Evolutionary conservation across 2,888 invertebrate species (phyloP).

Genomic region (Polia nebulosa): DNA sequence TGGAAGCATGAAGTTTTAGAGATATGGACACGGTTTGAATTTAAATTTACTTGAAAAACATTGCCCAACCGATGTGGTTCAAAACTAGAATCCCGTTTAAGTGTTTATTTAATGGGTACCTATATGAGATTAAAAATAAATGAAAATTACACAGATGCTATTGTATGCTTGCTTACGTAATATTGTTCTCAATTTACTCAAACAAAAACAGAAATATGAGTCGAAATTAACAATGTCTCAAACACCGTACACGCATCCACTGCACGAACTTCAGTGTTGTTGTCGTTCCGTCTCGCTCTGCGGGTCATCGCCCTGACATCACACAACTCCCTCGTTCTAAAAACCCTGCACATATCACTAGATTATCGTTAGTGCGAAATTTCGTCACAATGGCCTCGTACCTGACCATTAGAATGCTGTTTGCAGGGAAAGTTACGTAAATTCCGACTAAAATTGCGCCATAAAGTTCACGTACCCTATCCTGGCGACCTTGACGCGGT

Average conservation of each 20-base stretch:
- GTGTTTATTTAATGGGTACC: neutral
- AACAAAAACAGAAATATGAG: constrained; percentile 49
- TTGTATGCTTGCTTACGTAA: constrained; percentile 31
- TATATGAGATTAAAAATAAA: constrained; percentile 15
- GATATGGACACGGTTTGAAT: neutral
- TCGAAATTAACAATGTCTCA: constrained; percentile 63
- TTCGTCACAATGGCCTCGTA: constrained; percentile 48
- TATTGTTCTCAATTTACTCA: constrained; percentile 33
- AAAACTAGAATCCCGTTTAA: neutral
- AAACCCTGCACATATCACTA: constrained; percentile 84
- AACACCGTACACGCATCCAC: constrained; percentile 58
- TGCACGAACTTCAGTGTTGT: constrained; percentile 89
- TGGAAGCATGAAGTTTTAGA: constrained; percentile 4
- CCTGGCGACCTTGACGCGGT: constrained; percentile 87
- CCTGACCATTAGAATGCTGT: constrained; percentile 20
- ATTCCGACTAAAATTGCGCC: constrained; percentile 68
- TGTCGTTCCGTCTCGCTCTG: constrained; percentile 89
- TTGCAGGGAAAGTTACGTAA: constrained; percentile 44
- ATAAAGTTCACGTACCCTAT: constrained; percentile 83
- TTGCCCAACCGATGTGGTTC: neutral
- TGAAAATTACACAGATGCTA: constrained; percentile 19
- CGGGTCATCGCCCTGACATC: constrained; percentile 87
- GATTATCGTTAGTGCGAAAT: constrained; percentile 73
- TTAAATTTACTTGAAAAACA: constrained; percentile 2
- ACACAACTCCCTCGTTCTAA: constrained; percentile 87